A percentile compares a stretch with the other conserved stretches of the same genome.
These are phyloP conservation scores for Brachionus paranguensis DNA, from an alignment of 1,140 invertebrate genomes.

Conservation along the genomic window DNA sequence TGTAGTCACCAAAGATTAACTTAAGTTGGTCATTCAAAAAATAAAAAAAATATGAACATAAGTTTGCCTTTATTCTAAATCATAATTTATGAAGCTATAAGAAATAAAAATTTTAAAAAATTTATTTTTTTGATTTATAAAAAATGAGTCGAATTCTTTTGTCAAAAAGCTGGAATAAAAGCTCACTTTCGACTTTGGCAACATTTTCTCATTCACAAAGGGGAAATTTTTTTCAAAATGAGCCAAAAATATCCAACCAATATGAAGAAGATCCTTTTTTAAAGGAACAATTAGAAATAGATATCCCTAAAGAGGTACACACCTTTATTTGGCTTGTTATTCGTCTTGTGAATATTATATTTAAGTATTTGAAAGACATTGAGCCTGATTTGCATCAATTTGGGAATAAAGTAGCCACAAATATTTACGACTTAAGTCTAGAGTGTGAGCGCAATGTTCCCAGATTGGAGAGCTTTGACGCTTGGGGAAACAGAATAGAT, in stretches of 20 bases:
- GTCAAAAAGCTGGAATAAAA: background rate
- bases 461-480: slow-evolving; percentile 56
- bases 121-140: background rate
- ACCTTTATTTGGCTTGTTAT: background rate
- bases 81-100: background rate
- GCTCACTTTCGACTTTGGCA: background rate
- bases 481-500: slow-evolving; percentile 61
- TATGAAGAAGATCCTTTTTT: slow-evolving; percentile 50
- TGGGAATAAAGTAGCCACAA: slow-evolving; percentile 56
- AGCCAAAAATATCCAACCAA: slow-evolving; percentile 50
- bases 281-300: slow-evolving; percentile 46
- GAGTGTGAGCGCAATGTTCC: slow-evolving; percentile 60
- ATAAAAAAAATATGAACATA: background rate
- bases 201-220: slow-evolving; percentile 47
- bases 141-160: slow-evolving; percentile 10
- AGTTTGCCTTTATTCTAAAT: background rate
- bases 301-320: slow-evolving; percentile 49
- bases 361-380: slow-evolving; percentile 42
- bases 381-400: slow-evolving; percentile 56
- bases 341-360: background rate
- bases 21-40: background rate
- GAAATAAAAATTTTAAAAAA: background rate
- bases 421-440: slow-evolving; percentile 57
- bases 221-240: slow-evolving; percentile 51
- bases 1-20: background rate